Evolutionary conservation across 2,797 vertebrate genomes (phyloP).

Genomic region (Harpagifer antarcticus): DNA sequence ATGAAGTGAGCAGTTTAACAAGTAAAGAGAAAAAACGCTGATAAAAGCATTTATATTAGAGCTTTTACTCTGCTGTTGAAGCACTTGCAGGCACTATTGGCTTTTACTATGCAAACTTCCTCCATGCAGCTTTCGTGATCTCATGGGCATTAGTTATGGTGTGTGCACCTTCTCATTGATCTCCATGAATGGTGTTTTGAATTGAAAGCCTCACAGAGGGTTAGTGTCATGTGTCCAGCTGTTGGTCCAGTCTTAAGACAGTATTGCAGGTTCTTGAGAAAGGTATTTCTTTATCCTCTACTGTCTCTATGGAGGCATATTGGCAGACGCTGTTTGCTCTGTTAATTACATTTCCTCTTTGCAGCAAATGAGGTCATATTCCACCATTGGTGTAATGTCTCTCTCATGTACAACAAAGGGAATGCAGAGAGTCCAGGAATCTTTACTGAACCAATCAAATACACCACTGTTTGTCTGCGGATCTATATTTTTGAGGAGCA

Average conservation of each 20-base stretch:
- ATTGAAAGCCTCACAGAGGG: constrained; percentile 51
- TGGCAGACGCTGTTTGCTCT: constrained; percentile 88
- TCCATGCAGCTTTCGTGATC: constrained; percentile 63
- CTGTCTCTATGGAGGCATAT: constrained; percentile 84
- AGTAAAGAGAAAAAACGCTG: constrained; percentile 53
- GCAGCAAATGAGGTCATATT: constrained; percentile 88
- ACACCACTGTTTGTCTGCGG: constrained; percentile 84
- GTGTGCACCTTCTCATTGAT: constrained; percentile 62
- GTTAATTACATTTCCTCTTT: constrained; percentile 90
- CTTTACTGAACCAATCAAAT: constrained; percentile 86
- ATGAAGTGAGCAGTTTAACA: constrained; percentile 73
- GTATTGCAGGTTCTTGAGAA: constrained; percentile 79
- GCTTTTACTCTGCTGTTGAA: constrained; percentile 55
- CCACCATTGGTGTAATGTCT: constrained; percentile 87
- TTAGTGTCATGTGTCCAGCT: constrained; percentile 59
- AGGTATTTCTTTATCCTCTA: constrained; percentile 79
- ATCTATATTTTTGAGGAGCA: constrained; percentile 85
- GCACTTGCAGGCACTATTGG: constrained; percentile 59
- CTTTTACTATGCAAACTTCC: constrained; percentile 50
- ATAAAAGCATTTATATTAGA: constrained; percentile 16
- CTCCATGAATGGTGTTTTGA: constrained; percentile 55
- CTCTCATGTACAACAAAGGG: constrained; percentile 88
- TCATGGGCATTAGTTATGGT: constrained; percentile 42
- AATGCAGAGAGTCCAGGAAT: constrained; percentile 80
- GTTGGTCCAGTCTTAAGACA: constrained; percentile 76